Percentiles rank a stretch among this genome's conserved stretches.
phyloP scores from a whole-genome alignment of 2,888 invertebrate genomes.

The Chrysina gloriosa region DNA sequence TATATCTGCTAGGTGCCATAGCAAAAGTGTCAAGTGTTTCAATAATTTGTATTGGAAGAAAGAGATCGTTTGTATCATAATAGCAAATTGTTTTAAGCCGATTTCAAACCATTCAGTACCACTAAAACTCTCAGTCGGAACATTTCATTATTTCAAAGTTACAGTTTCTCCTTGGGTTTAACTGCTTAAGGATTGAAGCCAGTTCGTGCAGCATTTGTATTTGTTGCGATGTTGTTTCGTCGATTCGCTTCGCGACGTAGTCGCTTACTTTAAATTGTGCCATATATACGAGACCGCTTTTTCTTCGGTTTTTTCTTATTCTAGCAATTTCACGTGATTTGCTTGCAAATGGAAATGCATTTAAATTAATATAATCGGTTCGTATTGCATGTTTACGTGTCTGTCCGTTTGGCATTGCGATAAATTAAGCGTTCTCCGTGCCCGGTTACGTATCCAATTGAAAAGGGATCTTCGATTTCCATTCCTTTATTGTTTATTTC shows the following conservation, averaged over 20 bases:
- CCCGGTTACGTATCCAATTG: constrained; percentile 17
- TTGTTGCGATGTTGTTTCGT: constrained; percentile 13
- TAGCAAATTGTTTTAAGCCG: too few relatives aligned
- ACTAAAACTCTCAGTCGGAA: too few relatives aligned
- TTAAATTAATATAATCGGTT: constrained; percentile 35
- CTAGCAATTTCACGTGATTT: constrained; percentile 33
- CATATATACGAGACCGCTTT: constrained; percentile 7
- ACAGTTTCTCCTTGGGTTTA: too few relatives aligned
- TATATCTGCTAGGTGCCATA: too few relatives aligned
- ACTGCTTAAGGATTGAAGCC: background rate
- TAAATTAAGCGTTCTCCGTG: constrained; percentile 11
- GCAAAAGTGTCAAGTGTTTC: too few relatives aligned
- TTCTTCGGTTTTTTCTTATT: constrained; percentile 19
- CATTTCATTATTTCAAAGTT: too few relatives aligned
- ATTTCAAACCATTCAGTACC: too few relatives aligned
- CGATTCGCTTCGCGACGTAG: constrained; percentile 8
- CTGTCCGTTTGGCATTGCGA: constrained; percentile 1
- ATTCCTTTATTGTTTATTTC: constrained; percentile 24
- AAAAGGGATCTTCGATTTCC: constrained; percentile 18
- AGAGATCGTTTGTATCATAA: too few relatives aligned
- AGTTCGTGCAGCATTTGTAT: background rate
- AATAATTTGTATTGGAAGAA: too few relatives aligned
- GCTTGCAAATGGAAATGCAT: constrained; percentile 31
- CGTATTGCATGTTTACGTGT: constrained; percentile 34
- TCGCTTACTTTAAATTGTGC: background rate